Conservation (phyloP, 2,888 invertebrate genomes). For the Cryptocephalus primarius region DNA sequence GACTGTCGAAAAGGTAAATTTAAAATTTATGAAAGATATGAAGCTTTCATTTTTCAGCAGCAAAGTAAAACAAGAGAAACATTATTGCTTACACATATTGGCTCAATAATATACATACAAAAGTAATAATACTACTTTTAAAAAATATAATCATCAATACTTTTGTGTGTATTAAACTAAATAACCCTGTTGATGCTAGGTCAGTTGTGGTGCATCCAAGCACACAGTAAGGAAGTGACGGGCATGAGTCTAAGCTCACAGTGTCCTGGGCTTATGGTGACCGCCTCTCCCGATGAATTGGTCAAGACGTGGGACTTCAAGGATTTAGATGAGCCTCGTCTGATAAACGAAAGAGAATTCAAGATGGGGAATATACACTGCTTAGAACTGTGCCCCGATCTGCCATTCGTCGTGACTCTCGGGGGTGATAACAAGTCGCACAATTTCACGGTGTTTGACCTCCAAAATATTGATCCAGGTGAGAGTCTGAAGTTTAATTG, state of each 20-base stretch:
- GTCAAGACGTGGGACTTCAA: conserved; percentile 76
- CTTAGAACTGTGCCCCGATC: conserved; percentile 67
- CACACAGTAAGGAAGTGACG: conserved; percentile 77
- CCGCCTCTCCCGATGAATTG: conserved; percentile 68
- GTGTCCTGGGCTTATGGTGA: conserved; percentile 66
- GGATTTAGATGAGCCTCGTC: conserved; percentile 28
- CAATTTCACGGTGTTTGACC: conserved; percentile 59
- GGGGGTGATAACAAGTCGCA: conserved; percentile 78
- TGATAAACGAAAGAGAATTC: conserved; percentile 43
- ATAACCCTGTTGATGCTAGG: conserved; percentile 15
- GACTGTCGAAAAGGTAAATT: conserved; percentile 51
- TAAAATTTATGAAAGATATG: conserved; percentile 11
- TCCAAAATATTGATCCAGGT: conserved; percentile 44
- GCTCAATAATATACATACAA: no score
- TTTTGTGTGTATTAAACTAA: neutral
- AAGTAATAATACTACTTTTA: no score
- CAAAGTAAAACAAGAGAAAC: neutral
- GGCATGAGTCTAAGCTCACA: conserved; percentile 64
- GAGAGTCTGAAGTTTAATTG: neutral
- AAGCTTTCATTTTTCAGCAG: neutral
- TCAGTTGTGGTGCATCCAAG: conserved; percentile 34
- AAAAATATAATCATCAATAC: no score
- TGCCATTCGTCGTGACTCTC: conserved; percentile 65
- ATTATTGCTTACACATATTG: no score
- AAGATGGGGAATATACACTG: conserved; percentile 65